Percentiles rank a stretch among this genome's conserved stretches.
Evolutionary conservation across 2,797 vertebrate genomes (phyloP).

Genomic region (Arnoldichthys spilopterus): DNA sequence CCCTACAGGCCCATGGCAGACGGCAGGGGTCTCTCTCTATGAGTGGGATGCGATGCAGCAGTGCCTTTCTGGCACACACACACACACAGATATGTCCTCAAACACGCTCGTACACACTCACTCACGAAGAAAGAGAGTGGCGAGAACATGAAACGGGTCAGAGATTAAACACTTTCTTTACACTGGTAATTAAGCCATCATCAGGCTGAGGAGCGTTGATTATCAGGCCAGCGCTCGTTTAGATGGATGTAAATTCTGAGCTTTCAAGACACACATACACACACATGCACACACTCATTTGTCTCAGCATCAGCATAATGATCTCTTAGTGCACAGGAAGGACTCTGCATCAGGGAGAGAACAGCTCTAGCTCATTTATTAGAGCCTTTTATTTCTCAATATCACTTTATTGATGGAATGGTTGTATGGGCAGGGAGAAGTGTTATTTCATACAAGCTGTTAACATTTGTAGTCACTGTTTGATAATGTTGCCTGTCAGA

Average conservation of each 20-base stretch:
- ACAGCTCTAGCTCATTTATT: slow-evolving; percentile 59
- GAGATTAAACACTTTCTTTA: slow-evolving; percentile 66
- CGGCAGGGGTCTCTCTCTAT: slow-evolving; percentile 52
- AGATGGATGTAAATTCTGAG: slow-evolving; percentile 58
- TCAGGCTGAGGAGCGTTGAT: slow-evolving; percentile 62
- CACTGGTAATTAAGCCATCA: slow-evolving; percentile 62
- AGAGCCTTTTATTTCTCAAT: slow-evolving; percentile 57
- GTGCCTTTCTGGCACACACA: slow-evolving; percentile 50
- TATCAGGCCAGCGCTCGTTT: slow-evolving; percentile 52
- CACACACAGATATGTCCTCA: slow-evolving; percentile 11
- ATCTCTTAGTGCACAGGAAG: slow-evolving; percentile 55
- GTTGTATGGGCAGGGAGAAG: slow-evolving; percentile 56
- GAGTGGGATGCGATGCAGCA: slow-evolving; percentile 59
- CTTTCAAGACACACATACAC: slow-evolving; percentile 45
- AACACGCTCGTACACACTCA: slow-evolving; percentile 25
- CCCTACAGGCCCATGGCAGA: slow-evolving; percentile 60
- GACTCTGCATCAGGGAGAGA: slow-evolving; percentile 50
- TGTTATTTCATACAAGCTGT: slow-evolving; percentile 55
- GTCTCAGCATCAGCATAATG: slow-evolving; percentile 60
- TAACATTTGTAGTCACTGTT: slow-evolving; percentile 54
- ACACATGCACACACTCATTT: slow-evolving; percentile 47
- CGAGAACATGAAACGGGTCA: slow-evolving; percentile 62
- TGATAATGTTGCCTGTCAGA: slow-evolving; percentile 45
- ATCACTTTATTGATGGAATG: slow-evolving; percentile 56
- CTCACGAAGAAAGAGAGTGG: slow-evolving; percentile 50